Evolutionary conservation across 1,140 invertebrate species (phyloP).

Genomic region (Propsilocerus akamusi): DNA sequence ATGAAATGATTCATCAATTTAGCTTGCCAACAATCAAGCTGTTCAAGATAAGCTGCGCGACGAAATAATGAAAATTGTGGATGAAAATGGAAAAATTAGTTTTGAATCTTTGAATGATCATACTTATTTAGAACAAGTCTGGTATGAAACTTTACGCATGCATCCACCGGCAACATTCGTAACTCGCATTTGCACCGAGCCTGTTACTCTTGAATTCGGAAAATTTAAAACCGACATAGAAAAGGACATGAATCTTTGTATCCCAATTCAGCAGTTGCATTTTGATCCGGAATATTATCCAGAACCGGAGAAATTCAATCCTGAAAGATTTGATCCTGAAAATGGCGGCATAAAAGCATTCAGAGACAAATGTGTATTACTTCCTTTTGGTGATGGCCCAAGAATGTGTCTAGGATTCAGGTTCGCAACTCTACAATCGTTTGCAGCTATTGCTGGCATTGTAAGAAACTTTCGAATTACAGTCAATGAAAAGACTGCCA

Average conservation of each 20-base stretch:
- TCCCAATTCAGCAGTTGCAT: slow-evolving; percentile 43
- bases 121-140: slow-evolving; percentile 17
- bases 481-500: slow-evolving; percentile 12
- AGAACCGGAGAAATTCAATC: slow-evolving; percentile 38
- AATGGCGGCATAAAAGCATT: slow-evolving; percentile 14
- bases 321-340: slow-evolving; percentile 37
- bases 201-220: slow-evolving; percentile 13
- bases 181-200: slow-evolving; percentile 25
- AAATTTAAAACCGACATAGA: slow-evolving; percentile 9
- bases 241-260: slow-evolving; percentile 28
- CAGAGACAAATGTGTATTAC: slow-evolving; percentile 13
- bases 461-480: slow-evolving; percentile 13
- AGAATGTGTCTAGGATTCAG: slow-evolving; percentile 16
- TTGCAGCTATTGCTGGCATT: slow-evolving; percentile 15
- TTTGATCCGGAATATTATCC: slow-evolving; percentile 41
- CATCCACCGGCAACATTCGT: slow-evolving; percentile 29
- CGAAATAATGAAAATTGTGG: slow-evolving; percentile 26
- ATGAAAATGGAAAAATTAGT: slow-evolving; percentile 7
- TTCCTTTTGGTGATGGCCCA: slow-evolving; percentile 44
- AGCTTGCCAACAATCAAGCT: slow-evolving; percentile 34
- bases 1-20: slow-evolving; percentile 24
- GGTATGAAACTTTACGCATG: slow-evolving; percentile 26
- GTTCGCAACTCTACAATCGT: slow-evolving; percentile 15
- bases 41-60: slow-evolving; percentile 35
- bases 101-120: slow-evolving; percentile 15